Base-by-base conservation (phyloP, 2,113 vertebrate genomes). In the Hippocampus zosterae region DNA sequence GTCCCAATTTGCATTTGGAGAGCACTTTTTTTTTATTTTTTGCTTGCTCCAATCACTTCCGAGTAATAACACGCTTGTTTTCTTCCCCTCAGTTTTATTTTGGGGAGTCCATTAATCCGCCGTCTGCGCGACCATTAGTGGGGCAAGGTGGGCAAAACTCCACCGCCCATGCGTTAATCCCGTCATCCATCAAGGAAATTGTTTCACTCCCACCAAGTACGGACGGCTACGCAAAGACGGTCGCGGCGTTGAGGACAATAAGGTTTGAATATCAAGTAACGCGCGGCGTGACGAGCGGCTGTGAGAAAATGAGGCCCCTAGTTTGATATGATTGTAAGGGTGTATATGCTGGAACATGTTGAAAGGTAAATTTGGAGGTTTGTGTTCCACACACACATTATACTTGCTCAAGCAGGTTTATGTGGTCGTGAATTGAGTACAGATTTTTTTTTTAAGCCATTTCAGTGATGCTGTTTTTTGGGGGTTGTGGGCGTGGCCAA, bases 161-260 rank as follows among this genome's bases (percentile, higher is more conserved):
- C 42, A 67, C 74, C 59, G 68, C 70, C 74, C 66, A 71, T 57
- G 0, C 42, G 67, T 79, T 84, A 84, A 72, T 67, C 72, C 69
- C 53, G 10, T 63, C 72, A 82, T 84, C 78, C 68, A 57, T 84
- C 80, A 77, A 18, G 70, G 37, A 57, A 79, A 77, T 23, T 13
- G 27, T 56, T 73, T 80, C 69, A 70, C 18, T 16, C 23, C 42
- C 67, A 62, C 12, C 56, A 78, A 70, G 69, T 60, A 68, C 70
- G 71, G 63, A 42, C 33, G 67, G 29, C 15, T 9, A 7, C 27
- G 7, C 57, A 33, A 18, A 57, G 55, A n/a, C 8, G 10, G 61
- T 23, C 41, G 8, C 40, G 13, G 13, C 23, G 41, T 65, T 46
- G 42, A 46, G 42, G 63, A 46, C 63, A 27, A 46, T 46, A 18